Conservation (phyloP, 1,140 invertebrate genomes). For the Drosophila bipectinata region DNA sequence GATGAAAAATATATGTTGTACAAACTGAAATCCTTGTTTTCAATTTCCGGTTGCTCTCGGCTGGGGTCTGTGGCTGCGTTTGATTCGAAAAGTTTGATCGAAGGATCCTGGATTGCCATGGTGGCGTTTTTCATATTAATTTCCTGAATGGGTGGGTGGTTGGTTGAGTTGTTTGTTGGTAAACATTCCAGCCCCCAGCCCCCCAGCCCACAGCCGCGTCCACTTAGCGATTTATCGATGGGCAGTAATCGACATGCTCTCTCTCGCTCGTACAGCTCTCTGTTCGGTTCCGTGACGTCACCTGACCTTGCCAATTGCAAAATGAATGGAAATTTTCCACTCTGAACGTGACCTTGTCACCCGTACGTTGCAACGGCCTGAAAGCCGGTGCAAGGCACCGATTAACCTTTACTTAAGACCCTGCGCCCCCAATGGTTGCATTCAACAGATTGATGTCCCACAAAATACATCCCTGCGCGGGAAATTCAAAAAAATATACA, state of each 20-base stretch:
- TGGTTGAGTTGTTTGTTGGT: not conserved
- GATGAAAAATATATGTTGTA: constrained; percentile 4
- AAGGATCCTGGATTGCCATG: constrained; percentile 33
- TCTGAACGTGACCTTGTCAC: constrained; percentile 1
- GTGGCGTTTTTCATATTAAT: not conserved
- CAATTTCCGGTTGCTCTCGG: not conserved
- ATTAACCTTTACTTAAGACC: not conserved
- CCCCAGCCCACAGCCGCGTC: too few species aligned
- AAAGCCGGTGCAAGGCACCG: not conserved
- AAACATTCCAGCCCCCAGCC: not conserved
- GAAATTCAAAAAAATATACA: constrained; percentile 13
- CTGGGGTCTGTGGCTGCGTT: not conserved
- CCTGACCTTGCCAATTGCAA: constrained; percentile 10
- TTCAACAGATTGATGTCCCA: constrained; percentile 9
- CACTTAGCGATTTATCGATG: constrained; percentile 7
- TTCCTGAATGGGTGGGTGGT: not conserved
- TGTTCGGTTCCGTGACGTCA: constrained; percentile 27
- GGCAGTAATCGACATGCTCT: not conserved
- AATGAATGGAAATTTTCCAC: constrained; percentile 28
- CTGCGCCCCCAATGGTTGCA: constrained; percentile 18
- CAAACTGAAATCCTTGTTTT: not conserved
- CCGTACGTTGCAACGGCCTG: not conserved
- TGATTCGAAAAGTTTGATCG: constrained; percentile 34
- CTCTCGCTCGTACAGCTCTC: not conserved
- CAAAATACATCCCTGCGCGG: constrained; percentile 32